Evolutionary conservation across 2,113 vertebrate genomes (phyloP), one percentile per base, ranked within the genome.

Genomic region (Grammomys dolichurus): DNA sequence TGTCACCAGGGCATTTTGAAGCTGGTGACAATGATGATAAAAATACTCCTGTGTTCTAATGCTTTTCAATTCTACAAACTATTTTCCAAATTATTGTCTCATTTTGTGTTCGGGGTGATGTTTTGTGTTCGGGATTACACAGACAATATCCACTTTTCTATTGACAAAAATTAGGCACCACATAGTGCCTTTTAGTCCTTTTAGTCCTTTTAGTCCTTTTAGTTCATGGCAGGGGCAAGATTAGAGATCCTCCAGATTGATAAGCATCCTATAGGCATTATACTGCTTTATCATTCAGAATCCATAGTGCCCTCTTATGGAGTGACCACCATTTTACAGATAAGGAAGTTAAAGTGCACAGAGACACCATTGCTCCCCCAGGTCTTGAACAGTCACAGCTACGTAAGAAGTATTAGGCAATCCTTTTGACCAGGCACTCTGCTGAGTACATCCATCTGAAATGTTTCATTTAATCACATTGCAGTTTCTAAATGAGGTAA

Each of bases 41-140:
- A 90, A 46, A 94, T 3, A n/a, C 20, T 75, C 8, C 0, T 33
- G 31, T 91, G 92, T 95, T 63, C 46, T 86, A 40, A 75, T 88
- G 40, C 36, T 78, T 93, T 93, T 85, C 13, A 88, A 16, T 96
- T 93, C 91, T 67, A 86, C 19, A 95, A 87, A 93, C 46, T 56
- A 67, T 92, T 95, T 93, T 85, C 65, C 14, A 85, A 93, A 93
- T 1, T 67, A 19, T 82, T 94, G 33, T 90, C 7, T 77, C 72
- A 93, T 96, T 91, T 89, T 88, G 69, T 76, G 54, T 24, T 95
- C 46, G 85, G 20, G 70, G 19, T 67, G 36, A 95, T n/a, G 33
- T 84, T 40, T 40, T 40, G 40, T 40, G 40, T 40, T 40, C 40
- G 40, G 56, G 48, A 36, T 93, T 75, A 86, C 43, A 11, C 26